phyloP scores from a whole-genome alignment of 2,888 invertebrate genomes.

The Dendrolimus pini region DNA sequence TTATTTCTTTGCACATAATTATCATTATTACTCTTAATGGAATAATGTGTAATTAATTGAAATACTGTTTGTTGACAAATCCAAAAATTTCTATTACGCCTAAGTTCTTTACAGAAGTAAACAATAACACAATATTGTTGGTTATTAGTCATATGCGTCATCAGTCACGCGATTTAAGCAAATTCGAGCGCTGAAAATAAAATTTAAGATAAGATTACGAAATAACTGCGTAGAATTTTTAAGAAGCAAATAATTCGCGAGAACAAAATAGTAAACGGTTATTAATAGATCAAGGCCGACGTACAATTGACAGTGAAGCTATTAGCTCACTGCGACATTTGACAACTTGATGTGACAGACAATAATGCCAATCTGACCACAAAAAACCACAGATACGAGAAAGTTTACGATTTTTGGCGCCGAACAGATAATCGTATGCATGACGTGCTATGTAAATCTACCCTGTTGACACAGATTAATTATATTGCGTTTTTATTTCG shows the following conservation, averaged over 20 bases:
- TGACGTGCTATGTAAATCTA: no score
- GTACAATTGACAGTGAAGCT: not conserved
- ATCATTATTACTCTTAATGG: no score
- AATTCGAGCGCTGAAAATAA: not conserved
- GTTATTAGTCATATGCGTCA: not conserved
- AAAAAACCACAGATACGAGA: no score
- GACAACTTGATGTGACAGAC: not conserved
- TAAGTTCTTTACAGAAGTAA: not conserved
- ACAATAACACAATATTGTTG: not conserved
- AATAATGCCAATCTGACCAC: constrained; percentile 1
- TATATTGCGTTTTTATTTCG: no score
- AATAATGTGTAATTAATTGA: no score
- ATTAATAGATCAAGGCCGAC: not conserved
- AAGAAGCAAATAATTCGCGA: not conserved
- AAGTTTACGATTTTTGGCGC: no score
- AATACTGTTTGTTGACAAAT: no score
- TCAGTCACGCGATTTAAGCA: not conserved
- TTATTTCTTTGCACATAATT: no score
- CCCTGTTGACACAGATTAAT: no score
- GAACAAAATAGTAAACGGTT: not conserved
- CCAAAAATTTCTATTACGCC: no score
- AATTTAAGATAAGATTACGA: not conserved
- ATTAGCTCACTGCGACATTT: not conserved
- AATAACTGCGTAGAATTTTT: not conserved
- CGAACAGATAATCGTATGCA: no score